Base-by-base conservation (phyloP, 2,797 vertebrate genomes). In the Enteromius argenteus region DNA sequence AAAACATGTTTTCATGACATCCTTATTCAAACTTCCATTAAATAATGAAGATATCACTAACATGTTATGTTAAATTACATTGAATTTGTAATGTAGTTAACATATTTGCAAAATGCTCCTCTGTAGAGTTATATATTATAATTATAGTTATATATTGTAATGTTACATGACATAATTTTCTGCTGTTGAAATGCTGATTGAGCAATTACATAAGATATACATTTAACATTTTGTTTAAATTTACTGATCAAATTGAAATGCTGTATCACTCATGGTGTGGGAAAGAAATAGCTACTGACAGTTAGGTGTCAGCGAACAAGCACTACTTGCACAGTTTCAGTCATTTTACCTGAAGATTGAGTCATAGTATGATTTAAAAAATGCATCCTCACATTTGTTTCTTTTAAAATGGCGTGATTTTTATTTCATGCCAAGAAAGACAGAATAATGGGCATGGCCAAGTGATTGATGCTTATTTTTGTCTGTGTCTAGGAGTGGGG, bases 401-500 rank as follows among this genome's bases (percentile, higher is more conserved):
- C 14, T 64, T 14, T 32, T 17, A 1, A 3, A 7, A 17, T 68
- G 19, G 9, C 0, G 17, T 51, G 44, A 5, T 30, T 44, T 30
- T 62, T 23, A 42, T 64, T 64, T 60, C 4, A 39, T 60, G 35
- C 1, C n/a, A 19, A 39, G 0, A 21, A 51, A 37, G 13, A 8
- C 27, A 17, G 17, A 51, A 1, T 19, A 58, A 30, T 60, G 80
- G 5, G 8, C 14, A 0, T 68, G 44, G 27, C 15, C 35, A 44
- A 42, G 17, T 66, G 0, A 66, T 75, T 7, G 49, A 19, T 35
- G 49, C 30, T 27, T 69, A 13, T 23, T 49, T 62, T 68, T 44
- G 67, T 6, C 7, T 66, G 30, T 66, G 1, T 80, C 87, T 69
- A 98, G 97, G 97, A 91, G 97, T 99, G 86, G 97, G 98, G 92